Evolutionary conservation across 2,888 invertebrate species (phyloP), one percentile per base, ranked within the genome.

Genomic region (Oxyteleia sp.): DNA sequence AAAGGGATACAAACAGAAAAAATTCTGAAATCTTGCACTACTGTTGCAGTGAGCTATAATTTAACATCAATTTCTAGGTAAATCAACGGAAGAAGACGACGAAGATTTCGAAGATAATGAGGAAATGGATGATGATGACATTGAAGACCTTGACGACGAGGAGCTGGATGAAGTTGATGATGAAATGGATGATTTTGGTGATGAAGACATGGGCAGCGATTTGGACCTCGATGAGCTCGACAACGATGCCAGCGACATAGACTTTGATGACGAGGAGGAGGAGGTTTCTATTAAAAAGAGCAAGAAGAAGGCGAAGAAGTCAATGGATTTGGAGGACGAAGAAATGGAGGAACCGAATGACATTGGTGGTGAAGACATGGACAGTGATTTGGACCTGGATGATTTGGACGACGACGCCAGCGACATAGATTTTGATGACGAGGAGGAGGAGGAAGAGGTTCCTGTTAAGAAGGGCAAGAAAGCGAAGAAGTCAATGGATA

Each of bases 161-260:
- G 93, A 89, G 18, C 78, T 90, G 4, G 87, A 86, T 86, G 53
- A 88, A 53, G 87, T 87, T 11, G 81, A 75, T 3, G 85, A 26
- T 26, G 26, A 26, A 26, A 26, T 61, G 35, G 75, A 51, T 90
- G 92, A 92, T 87, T 89, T 92, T 47, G 92, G 90, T 20, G 79
- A 90, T 2, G 87, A 88, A 69, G 89, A 91, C 72, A 64, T 87
- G 64, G 68, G 10, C 29, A 88, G 88, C 35, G 89, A 92, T 49
- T 74, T 92, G 64, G 88, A 91, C 74, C 81, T 90, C 32, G 90
- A 89, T 10, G 87, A 91, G 74, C 51, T 93, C 61, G 93, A 94
- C 57, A 94, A 94, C 75, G 94, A 94, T 87, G 61, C 88, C 45
- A 94, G 93, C 57, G 94, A 94, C 38, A 92, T 94, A 41, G 93